Evolutionary conservation across 2,888 invertebrate genomes (phyloP).

Genomic region (Ornithoptera alexandrae): DNA sequence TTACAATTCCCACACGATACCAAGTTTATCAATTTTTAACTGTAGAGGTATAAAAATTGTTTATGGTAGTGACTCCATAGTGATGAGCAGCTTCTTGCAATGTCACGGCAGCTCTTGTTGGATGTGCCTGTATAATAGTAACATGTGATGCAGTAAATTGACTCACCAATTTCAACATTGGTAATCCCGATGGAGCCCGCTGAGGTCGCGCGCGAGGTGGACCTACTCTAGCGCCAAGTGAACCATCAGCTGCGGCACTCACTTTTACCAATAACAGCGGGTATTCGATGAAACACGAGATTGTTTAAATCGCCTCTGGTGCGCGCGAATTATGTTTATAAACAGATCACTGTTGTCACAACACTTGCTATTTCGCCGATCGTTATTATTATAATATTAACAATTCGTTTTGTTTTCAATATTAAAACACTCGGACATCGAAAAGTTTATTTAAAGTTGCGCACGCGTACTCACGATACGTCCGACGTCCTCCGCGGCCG

Average conservation of each 20-base stretch:
- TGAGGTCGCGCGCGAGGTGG: conserved; percentile 53
- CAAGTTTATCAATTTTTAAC: conserved; percentile 1
- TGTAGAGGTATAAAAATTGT: conserved; percentile 1
- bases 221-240: conserved; percentile 67
- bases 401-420: conserved; percentile 48
- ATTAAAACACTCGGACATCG: conserved; percentile 54
- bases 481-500: conserved; percentile 53
- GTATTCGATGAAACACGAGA: conserved; percentile 67
- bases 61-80: background rate
- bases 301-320: conserved; percentile 71
- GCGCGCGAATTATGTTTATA: conserved; percentile 45
- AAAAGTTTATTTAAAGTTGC: conserved; percentile 44
- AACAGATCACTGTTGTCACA: conserved; percentile 57
- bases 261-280: conserved; percentile 74
- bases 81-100: background rate
- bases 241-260: conserved; percentile 73
- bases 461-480: conserved; percentile 42
- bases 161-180: conserved; percentile 76
- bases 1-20: conserved; percentile 11
- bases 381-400: conserved; percentile 49
- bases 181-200: conserved; percentile 47
- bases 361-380: conserved; percentile 61
- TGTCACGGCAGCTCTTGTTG: no score
- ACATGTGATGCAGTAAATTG: conserved; percentile 42
- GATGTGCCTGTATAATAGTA: background rate